phyloP scores from a whole-genome alignment of 53 echinoderm and acorn worm species.

The Henricia sp. region DNA sequence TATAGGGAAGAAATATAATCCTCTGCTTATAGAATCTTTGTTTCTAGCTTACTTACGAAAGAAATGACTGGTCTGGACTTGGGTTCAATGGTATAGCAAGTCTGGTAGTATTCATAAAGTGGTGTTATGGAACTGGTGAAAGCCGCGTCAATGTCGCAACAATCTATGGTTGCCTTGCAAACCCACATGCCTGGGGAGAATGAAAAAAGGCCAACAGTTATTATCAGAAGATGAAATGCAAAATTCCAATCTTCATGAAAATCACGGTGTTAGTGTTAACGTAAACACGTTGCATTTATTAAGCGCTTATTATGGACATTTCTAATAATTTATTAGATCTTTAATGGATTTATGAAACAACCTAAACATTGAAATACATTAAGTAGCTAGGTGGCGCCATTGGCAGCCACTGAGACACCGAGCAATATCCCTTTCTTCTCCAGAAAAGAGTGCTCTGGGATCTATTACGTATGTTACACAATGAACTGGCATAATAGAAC shows the following conservation, averaged over 20 bases:
- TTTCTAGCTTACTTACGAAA: constrained; percentile 1
- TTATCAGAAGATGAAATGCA: not conserved
- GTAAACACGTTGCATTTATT: no score
- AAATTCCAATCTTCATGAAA: not conserved
- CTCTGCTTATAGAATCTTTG: not conserved
- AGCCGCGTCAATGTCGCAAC: constrained; percentile 5
- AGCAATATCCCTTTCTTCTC: not conserved
- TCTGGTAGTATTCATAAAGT: constrained; percentile 6
- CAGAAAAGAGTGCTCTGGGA: no score
- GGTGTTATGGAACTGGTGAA: not conserved
- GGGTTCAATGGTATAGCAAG: not conserved
- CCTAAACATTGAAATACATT: not conserved
- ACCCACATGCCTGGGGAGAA: constrained; percentile 17
- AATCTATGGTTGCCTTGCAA: constrained; percentile 16
- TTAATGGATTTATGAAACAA: not conserved
- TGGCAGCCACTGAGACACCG: not conserved
- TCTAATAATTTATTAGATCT: not conserved
- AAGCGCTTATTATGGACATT: not conserved
- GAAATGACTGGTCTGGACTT: constrained; percentile 33
- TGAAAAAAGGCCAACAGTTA: not conserved
- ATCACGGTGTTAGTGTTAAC: not conserved
- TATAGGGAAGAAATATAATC: not conserved
- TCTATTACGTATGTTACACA: not conserved
- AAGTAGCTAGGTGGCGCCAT: not conserved
- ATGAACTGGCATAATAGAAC: not conserved